A percentile compares a stretch with the other conserved stretches of the same genome.
Evolutionary conservation across 1,140 invertebrate species (phyloP).

Genomic region (Papilio aristodemus): DNA sequence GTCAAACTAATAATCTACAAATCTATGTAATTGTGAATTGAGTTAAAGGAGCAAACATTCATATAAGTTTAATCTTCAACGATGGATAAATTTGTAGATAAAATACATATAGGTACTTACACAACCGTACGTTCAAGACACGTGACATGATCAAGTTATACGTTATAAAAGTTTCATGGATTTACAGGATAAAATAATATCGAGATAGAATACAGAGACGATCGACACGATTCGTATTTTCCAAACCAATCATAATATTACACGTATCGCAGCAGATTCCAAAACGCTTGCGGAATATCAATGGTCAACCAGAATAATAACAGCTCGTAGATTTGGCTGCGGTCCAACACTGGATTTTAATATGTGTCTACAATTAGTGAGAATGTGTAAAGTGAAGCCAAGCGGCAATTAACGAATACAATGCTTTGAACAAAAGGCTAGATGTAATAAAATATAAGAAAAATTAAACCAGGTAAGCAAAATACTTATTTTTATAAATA

Average conservation of each 20-base stretch:
- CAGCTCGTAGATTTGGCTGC: not conserved
- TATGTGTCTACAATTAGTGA: constrained; percentile 22
- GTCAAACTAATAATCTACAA: no score
- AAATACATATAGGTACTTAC: not conserved
- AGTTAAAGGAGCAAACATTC: no score
- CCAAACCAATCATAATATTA: constrained; percentile 17
- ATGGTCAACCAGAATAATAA: constrained; percentile 19
- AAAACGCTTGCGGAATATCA: constrained; percentile 20
- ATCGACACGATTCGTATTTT: constrained; percentile 8
- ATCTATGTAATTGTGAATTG: no score
- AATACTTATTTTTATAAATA: no score
- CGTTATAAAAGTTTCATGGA: constrained; percentile 1
- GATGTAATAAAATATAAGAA: not conserved
- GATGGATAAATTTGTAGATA: not conserved
- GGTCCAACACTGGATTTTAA: constrained; percentile 17
- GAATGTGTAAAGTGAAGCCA: constrained; percentile 20
- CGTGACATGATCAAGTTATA: constrained; percentile 3
- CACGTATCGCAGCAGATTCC: constrained; percentile 11
- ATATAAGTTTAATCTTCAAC: no score
- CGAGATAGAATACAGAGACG: constrained; percentile 4
- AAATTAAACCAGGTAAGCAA: no score
- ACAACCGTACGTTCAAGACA: not conserved
- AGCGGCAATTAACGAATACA: constrained; percentile 21
- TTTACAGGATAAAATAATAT: constrained; percentile 3
- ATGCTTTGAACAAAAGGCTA: constrained; percentile 6